A percentile compares a stretch with the other conserved stretches of the same genome.
These are phyloP conservation scores for Drosophila melanica DNA, from an alignment of 1,140 invertebrate genomes.

Conservation along the genomic window DNA sequence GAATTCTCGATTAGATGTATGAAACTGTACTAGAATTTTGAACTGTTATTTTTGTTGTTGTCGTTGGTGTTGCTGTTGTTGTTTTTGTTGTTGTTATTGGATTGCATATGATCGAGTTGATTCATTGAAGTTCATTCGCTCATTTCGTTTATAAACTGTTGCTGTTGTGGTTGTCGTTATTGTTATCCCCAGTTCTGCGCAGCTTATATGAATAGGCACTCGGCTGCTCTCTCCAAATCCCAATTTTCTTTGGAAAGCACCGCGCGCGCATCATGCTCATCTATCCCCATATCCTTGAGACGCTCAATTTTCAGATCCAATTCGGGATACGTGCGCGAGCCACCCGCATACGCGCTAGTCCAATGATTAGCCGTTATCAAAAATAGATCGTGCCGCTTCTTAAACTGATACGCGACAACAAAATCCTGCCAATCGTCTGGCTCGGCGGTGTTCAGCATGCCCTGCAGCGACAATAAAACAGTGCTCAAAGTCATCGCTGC, in stretches of 20 bases:
- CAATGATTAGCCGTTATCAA: conserved; percentile 95
- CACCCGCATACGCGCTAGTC: conserved; percentile 97
- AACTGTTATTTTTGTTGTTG: conserved; percentile 11
- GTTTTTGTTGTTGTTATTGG: too few relatives aligned
- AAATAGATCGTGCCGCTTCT: conserved; percentile 94
- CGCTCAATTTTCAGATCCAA: conserved; percentile 92
- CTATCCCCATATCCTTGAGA: conserved; percentile 94
- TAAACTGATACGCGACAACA: conserved; percentile 98
- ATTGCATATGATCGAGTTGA: conserved; percentile 5
- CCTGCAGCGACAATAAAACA: conserved; percentile 96
- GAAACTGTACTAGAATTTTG: conserved; percentile 28
- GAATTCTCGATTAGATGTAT: background rate
- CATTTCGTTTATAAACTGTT: conserved; percentile 1
- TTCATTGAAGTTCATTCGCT: conserved; percentile 10
- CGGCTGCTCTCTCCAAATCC: conserved; percentile 94
- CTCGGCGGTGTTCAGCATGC: conserved; percentile 95
- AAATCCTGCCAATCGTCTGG: conserved; percentile 98
- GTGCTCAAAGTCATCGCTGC: conserved; percentile 99
- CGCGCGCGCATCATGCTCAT: conserved; percentile 91
- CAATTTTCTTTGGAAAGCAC: conserved; percentile 95
- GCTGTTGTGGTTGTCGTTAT: conserved; percentile 15
- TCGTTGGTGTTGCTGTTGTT: conserved; percentile 3
- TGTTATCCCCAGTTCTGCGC: conserved; percentile 19
- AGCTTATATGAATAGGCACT: conserved; percentile 95
- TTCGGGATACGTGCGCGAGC: conserved; percentile 89